Evolutionary conservation across 1,140 invertebrate genomes (phyloP).

Genomic region (Drosophila kurseongensis): DNA sequence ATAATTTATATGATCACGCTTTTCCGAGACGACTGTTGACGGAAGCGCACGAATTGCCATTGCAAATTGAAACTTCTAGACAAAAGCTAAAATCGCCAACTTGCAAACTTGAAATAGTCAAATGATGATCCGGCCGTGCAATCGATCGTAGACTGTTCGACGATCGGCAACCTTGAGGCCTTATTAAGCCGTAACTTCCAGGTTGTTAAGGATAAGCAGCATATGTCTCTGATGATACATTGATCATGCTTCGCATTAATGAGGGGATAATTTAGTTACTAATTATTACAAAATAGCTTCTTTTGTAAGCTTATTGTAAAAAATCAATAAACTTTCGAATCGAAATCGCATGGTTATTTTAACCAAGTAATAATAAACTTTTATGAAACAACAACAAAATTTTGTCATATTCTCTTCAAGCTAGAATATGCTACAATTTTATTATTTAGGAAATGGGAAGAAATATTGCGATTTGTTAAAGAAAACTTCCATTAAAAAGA

Average conservation of each 20-base stretch:
- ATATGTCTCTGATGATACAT: too few species aligned
- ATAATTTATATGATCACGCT: constrained; percentile 43
- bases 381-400: too few species aligned
- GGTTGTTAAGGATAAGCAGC: constrained; percentile 69
- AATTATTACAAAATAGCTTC: neutral
- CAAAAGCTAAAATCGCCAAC: constrained; percentile 39
- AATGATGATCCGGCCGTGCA: constrained; percentile 41
- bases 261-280: neutral
- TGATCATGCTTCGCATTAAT: constrained; percentile 19
- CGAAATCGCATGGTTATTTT: neutral
- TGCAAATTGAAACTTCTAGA: constrained; percentile 21
- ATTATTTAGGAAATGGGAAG: too few species aligned
- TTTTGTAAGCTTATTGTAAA: neutral
- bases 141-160: constrained; percentile 26
- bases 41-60: constrained; percentile 71
- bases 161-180: constrained; percentile 54
- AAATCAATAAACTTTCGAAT: neutral
- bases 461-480: too few species aligned
- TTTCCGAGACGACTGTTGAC: constrained; percentile 50
- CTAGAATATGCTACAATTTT: too few species aligned
- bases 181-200: constrained; percentile 66
- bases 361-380: neutral
- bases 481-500: too few species aligned
- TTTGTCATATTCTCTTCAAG: too few species aligned
- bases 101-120: constrained; percentile 44